Evolutionary conservation across 2,113 vertebrate species (phyloP), one percentile per base, ranked within the genome.

Genomic region (Microtus montanus): DNA sequence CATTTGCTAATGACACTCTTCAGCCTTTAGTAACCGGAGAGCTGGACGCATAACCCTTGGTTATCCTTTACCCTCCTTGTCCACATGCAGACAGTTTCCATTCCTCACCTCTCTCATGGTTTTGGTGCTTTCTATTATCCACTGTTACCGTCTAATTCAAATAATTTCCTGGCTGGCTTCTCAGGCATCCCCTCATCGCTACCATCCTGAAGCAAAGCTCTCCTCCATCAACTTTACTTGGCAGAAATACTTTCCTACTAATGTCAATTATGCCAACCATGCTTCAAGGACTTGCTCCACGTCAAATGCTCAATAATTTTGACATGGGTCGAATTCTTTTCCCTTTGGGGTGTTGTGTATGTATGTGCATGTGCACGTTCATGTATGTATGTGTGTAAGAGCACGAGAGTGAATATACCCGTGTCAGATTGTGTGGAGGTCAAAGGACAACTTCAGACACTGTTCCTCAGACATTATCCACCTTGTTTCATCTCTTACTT

Each of bases 1-100:
- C 92, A 93, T 99, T 98, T 98, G 98, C 98, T 52, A 99, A 98
- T 0, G 98, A 98, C 35, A 99, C 82, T 73, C 14, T 12, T 84
- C 70, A 44, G 66, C 49, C 78, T 68, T 84, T 92, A 58, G 92
- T 19, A 82, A 71, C 58, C 30, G 82, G n/a, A 87, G 10, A 0
- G 6, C 9, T 41, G 14, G 6, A 38, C 13, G 13, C 28, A 75
- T 38, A n/a, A 63, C 12, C 87, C 41, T 82, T 9, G 41, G 77
- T 87, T 64, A 64, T 41, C 30, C 49, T 90, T n/a, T 47, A 41
- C 30, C n/a, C 87, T 26, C 71, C 47, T 26, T 7, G 61, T 84
- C 89, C 70, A 73, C 79, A 64, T 5, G 15, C n/a, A 73, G 64
- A 70, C 22, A 47, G 33, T 82, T 89, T 38, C 79, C 35, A 78